Percentiles rank a stretch among this genome's conserved stretches.
Conservation (phyloP, 1,140 invertebrate genomes). For the Drosophila biarmipes region DNA sequence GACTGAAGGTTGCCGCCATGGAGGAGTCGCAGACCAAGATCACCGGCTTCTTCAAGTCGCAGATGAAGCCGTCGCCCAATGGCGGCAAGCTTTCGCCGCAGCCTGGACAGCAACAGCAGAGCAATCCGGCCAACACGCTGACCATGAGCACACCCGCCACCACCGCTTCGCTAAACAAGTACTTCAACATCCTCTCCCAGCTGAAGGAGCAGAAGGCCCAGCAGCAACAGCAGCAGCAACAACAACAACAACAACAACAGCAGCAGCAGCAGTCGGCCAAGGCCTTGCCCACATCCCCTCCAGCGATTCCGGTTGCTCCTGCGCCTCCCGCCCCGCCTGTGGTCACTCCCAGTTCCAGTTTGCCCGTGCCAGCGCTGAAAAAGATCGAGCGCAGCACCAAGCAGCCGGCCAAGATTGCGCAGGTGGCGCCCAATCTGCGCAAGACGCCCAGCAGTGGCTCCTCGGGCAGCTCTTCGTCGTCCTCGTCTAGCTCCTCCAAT, state of each 20-base stretch:
- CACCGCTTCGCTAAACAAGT: conserved; percentile 81
- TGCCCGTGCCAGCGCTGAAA: conserved; percentile 76
- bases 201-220: conserved; percentile 69
- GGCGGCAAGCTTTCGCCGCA: conserved; percentile 76
- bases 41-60: conserved; percentile 92
- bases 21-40: conserved; percentile 87
- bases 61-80: conserved; percentile 88
- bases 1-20: conserved; percentile 81
- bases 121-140: conserved; percentile 57
- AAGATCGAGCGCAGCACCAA: conserved; percentile 81
- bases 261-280: conserved; percentile 14
- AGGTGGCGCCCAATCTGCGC: conserved; percentile 82
- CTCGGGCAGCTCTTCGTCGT: conserved; percentile 32
- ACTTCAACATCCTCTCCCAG: conserved; percentile 80
- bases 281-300: conserved; percentile 11
- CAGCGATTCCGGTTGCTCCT: conserved; percentile 14
- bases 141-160: conserved; percentile 81
- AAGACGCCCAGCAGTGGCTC: conserved; percentile 72
- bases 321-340: conserved; percentile 10
- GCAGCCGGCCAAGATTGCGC: conserved; percentile 83
- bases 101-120: conserved; percentile 38
- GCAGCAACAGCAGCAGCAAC: conserved; percentile 12
- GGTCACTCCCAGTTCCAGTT: conserved; percentile 15
- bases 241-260: conserved; percentile 4
- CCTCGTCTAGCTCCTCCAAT: conserved; percentile 27